A percentile compares a stretch with the other conserved stretches of the same genome.
phyloP scores from a whole-genome alignment of 1,140 invertebrate species.

The Brachionus sp. region DNA sequence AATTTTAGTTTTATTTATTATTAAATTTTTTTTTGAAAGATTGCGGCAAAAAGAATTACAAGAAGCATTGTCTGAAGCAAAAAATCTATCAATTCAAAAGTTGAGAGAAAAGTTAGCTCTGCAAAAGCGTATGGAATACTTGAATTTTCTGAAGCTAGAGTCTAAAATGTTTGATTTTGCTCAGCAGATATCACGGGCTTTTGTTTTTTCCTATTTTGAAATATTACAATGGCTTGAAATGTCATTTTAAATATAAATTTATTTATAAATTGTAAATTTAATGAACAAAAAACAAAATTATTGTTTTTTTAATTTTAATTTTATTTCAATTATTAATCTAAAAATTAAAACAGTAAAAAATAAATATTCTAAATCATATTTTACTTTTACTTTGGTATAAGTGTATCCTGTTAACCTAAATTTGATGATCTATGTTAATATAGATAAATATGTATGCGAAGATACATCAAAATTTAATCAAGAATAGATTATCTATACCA shows the following conservation, averaged over 20 bases:
- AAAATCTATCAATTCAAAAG: slow-evolving; percentile 6
- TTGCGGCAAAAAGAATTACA: slow-evolving; percentile 19
- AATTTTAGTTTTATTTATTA: too few relatives aligned
- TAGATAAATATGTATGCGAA: too few relatives aligned
- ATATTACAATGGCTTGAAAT: slow-evolving; percentile 33
- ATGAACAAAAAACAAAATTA: background rate
- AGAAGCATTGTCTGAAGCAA: slow-evolving; percentile 18
- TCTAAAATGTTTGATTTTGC: slow-evolving; percentile 35
- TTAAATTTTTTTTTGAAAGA: too few relatives aligned
- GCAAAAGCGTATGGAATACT: slow-evolving; percentile 11
- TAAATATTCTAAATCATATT: too few relatives aligned
- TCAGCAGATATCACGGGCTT: slow-evolving; percentile 24
- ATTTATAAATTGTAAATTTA: background rate
- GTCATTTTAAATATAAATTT: background rate
- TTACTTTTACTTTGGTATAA: too few relatives aligned
- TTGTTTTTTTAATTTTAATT: background rate
- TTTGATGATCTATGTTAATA: too few relatives aligned
- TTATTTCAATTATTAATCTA: too few relatives aligned
- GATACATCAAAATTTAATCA: too few relatives aligned
- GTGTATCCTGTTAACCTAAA: too few relatives aligned
- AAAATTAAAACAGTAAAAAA: too few relatives aligned
- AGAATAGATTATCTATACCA: too few relatives aligned
- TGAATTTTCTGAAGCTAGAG: slow-evolving; percentile 32
- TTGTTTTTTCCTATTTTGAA: slow-evolving; percentile 45
- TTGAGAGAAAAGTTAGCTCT: slow-evolving; percentile 30